phyloP scores from a whole-genome alignment of 2,888 invertebrate species.

The Synergus laeviventris region DNA sequence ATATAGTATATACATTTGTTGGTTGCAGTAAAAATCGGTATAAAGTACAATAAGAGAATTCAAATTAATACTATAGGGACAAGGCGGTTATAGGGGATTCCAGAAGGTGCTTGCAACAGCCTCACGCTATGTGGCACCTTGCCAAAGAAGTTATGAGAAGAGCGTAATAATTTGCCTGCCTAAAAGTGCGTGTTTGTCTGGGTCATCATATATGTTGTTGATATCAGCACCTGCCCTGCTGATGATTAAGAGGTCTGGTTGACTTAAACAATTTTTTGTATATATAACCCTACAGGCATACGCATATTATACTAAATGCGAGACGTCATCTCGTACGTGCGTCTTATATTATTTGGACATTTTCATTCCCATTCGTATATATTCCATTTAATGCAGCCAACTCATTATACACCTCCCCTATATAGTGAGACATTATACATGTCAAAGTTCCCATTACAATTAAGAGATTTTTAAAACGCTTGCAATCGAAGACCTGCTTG shows the following conservation, averaged over 20 bases:
- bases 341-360: neutral
- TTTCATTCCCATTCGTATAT: no score
- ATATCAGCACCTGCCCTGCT: slow-evolving; percentile 61
- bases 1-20: no score
- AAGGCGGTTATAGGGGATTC: slow-evolving; percentile 1
- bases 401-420: neutral
- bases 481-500: slow-evolving; percentile 22
- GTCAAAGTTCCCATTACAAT: no score
- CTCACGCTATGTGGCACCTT: slow-evolving; percentile 60
- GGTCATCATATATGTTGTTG: slow-evolving; percentile 55
- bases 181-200: slow-evolving; percentile 62
- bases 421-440: no score
- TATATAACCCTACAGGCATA: neutral
- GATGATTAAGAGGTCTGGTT: slow-evolving; percentile 61
- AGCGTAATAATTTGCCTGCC: slow-evolving; percentile 60
- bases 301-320: slow-evolving; percentile 11
- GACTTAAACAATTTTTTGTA: slow-evolving; percentile 32
- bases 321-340: neutral
- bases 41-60: no score
- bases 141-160: slow-evolving; percentile 68
- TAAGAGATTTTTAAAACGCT: neutral
- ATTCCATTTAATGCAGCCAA: no score
- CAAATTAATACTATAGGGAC: neutral
- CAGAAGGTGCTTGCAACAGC: slow-evolving; percentile 23
- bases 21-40: no score